Evolutionary conservation across 1,140 invertebrate genomes (phyloP), one percentile per base, ranked within the genome.

Genomic region (Pachyrhynchus sulphureomaculatus): DNA sequence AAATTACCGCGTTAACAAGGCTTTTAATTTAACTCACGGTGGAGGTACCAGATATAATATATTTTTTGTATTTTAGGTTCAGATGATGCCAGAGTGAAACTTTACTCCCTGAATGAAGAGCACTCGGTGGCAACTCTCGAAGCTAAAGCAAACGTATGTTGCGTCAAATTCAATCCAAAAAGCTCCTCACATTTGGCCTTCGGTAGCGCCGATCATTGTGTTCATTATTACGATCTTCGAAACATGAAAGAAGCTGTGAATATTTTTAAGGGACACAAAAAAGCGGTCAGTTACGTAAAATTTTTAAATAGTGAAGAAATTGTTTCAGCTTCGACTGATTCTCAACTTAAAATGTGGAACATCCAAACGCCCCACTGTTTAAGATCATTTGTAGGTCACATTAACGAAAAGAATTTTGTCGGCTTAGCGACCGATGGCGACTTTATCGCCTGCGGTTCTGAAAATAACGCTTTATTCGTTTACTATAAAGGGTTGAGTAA

Each of bases 341-440:
- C 91, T 26, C 92, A 95, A 72, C 77, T 98, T 4, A 95, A 96
- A 78, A 83, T 98, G 74, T 98, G 95, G 95, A 90, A 90, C 72
- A 86, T 96, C 0, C 87, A 89, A 65, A 80, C 80, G 6, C 84
- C 89, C 5, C 83, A 91, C 58, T 95, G 91, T 78, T 75, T 94
- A 32, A 81, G 92, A 37, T 93, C 93, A 1, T 95, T 96, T 78
- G 86, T 88, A n/a, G 93, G 92, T 1, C 95, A 98, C 78, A 84
- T 90, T 1, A 98, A 98, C 77, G 95, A 98, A 76, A 98, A 97
- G 75, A 97, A 97, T 77, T 98, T 98, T 81, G 94, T 98, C 8
- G 95, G 95, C 0, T 76, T 98, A n/a, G 93, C 94, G 0, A 96
- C 93, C 0, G 92, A 97, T 79, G 94, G 93, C 2, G 90, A 95